phyloP scores from a whole-genome alignment of 1,140 invertebrate genomes.

The Drosophila lowei region DNA sequence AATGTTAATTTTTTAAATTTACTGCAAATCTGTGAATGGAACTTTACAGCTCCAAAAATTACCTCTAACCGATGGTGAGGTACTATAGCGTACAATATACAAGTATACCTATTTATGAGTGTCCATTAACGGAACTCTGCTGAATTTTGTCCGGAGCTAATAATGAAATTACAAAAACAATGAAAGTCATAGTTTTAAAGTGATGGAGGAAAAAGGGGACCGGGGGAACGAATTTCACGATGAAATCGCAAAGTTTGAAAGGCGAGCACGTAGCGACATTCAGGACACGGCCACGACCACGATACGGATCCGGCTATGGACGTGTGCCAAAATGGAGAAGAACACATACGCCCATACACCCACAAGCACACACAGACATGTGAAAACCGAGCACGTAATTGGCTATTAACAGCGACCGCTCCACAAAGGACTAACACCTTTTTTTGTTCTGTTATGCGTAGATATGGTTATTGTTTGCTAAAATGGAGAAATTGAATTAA shows the following conservation, averaged over 20 bases:
- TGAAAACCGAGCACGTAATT: conserved; percentile 65
- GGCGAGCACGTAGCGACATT: conserved; percentile 60
- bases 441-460: conserved; percentile 6
- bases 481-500: conserved; percentile 73
- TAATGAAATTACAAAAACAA: conserved; percentile 37
- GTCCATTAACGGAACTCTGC: conserved; percentile 10
- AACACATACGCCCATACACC: background rate
- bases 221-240: conserved; percentile 44
- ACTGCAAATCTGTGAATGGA: too few relatives aligned
- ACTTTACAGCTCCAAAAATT: too few relatives aligned
- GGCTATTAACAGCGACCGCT: conserved; percentile 67
- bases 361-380: conserved; percentile 1
- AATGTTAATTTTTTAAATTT: too few relatives aligned
- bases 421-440: conserved; percentile 55
- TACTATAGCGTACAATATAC: too few relatives aligned
- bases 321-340: conserved; percentile 38
- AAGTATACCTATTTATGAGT: too few relatives aligned
- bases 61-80: too few relatives aligned
- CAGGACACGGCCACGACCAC: conserved; percentile 29
- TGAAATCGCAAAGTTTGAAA: conserved; percentile 73
- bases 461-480: conserved; percentile 40
- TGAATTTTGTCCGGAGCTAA: conserved; percentile 28
- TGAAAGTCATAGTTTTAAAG: conserved; percentile 66
- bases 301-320: conserved; percentile 24
- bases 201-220: background rate